Base-by-base conservation (phyloP, 1,140 invertebrate genomes). In the Orchestia grillus region DNA sequence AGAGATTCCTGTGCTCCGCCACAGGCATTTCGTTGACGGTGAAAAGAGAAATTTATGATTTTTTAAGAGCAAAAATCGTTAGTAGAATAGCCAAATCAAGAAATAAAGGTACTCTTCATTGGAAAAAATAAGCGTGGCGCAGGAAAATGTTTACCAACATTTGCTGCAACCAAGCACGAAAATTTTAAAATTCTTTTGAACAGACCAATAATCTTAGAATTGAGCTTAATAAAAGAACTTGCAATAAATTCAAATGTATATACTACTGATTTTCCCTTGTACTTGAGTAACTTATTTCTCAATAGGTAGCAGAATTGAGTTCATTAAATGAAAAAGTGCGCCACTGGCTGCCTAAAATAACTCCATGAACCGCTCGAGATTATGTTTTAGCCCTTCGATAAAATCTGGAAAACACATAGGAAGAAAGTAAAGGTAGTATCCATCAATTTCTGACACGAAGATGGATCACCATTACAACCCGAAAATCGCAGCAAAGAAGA, bases 401-500 rank as follows among this genome's bases (percentile, higher is more conserved):
- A 77, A 23, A 77, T 77, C 62, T 77, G 62, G 36, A 77, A 77
- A 77, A 36, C 62, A 15, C 62, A 77, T 28, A 53, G 47, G 11
- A 77, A 77, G 62, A 77, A 77, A 77, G 36, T 77, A 77, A 36
- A 36, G 28, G 62, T 77, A 36, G 62, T 77, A 77, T 77, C 62
- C 92, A 94, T 94, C 92, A 94, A 94, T 94, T 94, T 94, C 44
- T 6, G 36, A n/a, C 92, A 11, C 3, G 92, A 45, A 94, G 92
- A 94, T 94, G 92, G 92, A 94, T 94, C 44, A 94, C 92, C 44
- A 94, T 94, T 94, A 94, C 92, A 94, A 45, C 92, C 47, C 92
- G 44, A 94, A 94, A 94, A 45, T 94, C 92, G 92, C 92, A 8
- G 92, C 92, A 0, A 44, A 11, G 92, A 94, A 94, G 92, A 94